Percentiles rank a stretch among this genome's conserved stretches.
Conservation (phyloP, 2,888 invertebrate species). For the Lasius platythorax region DNA sequence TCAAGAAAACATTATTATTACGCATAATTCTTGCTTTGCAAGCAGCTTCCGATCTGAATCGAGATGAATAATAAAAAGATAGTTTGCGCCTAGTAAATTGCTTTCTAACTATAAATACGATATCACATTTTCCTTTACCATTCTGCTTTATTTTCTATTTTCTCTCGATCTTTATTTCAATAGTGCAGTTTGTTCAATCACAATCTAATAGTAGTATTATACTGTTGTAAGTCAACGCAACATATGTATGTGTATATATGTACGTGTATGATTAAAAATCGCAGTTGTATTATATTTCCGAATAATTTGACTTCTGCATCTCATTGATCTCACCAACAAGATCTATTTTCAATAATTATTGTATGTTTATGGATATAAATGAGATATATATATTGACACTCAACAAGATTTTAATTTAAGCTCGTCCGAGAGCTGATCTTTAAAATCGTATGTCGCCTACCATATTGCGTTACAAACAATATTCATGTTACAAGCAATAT, state of each 20-base stretch:
- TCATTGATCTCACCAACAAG: background rate
- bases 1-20: background rate
- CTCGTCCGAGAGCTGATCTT: background rate
- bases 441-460: constrained; percentile 32
- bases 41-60: constrained; percentile 53
- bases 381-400: background rate
- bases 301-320: background rate
- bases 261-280: background rate
- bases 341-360: background rate
- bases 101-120: constrained; percentile 71
- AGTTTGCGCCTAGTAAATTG: constrained; percentile 62
- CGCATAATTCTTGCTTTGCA: constrained; percentile 23
- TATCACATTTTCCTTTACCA: constrained; percentile 44
- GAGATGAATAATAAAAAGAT: constrained; percentile 68
- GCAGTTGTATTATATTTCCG: background rate
- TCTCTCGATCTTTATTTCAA: constrained; percentile 37
- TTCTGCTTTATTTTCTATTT: constrained; percentile 19
- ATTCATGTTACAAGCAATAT: constrained; percentile 12
- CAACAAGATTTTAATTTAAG: constrained; percentile 3
- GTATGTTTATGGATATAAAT: background rate
- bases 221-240: constrained; percentile 42
- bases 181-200: constrained; percentile 44
- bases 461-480: background rate
- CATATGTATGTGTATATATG: background rate
- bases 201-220: constrained; percentile 63